These are phyloP conservation scores for Anagyrus pseudococci DNA, from an alignment of 2,888 invertebrate genomes.

Conservation along the genomic window DNA sequence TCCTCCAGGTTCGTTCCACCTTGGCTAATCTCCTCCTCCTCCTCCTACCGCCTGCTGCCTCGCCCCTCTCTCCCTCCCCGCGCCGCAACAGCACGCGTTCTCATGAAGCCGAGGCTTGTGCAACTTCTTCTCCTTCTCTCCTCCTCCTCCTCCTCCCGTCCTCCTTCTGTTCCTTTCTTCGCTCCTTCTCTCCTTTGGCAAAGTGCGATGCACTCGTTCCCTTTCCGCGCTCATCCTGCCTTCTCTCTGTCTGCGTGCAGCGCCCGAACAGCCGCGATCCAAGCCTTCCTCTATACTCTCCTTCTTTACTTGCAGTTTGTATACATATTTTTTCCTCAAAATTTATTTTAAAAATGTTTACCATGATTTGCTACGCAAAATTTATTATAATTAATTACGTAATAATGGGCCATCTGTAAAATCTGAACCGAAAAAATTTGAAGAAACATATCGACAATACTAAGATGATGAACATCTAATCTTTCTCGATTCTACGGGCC, in stretches of 20 bases:
- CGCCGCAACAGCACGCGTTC: too few species aligned
- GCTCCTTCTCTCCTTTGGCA: background rate
- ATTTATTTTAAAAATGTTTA: background rate
- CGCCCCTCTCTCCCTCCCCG: slow-evolving; percentile 24
- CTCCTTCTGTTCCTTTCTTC: slow-evolving; percentile 11
- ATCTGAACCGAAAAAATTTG: too few species aligned
- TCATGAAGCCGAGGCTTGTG: too few species aligned
- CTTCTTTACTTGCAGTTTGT: too few species aligned
- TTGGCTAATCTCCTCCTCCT: slow-evolving; percentile 38
- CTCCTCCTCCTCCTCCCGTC: slow-evolving; percentile 24
- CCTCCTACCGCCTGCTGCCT: slow-evolving; percentile 7
- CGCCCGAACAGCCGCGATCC: background rate
- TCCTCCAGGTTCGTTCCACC: slow-evolving; percentile 59
- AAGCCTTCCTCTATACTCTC: background rate
- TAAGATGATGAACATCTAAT: too few species aligned
- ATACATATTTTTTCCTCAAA: background rate
- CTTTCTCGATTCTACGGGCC: too few species aligned
- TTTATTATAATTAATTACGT: too few species aligned
- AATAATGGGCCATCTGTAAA: too few species aligned
- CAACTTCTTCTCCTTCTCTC: background rate
- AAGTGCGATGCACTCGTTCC: background rate
- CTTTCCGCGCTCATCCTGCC: slow-evolving; percentile 8
- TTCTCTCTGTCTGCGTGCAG: background rate
- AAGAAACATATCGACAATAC: too few species aligned
- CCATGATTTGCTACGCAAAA: background rate